Evolutionary conservation across 2,888 invertebrate genomes (phyloP), one percentile per base, ranked within the genome.

Genomic region (Odontocerum albicorne): DNA sequence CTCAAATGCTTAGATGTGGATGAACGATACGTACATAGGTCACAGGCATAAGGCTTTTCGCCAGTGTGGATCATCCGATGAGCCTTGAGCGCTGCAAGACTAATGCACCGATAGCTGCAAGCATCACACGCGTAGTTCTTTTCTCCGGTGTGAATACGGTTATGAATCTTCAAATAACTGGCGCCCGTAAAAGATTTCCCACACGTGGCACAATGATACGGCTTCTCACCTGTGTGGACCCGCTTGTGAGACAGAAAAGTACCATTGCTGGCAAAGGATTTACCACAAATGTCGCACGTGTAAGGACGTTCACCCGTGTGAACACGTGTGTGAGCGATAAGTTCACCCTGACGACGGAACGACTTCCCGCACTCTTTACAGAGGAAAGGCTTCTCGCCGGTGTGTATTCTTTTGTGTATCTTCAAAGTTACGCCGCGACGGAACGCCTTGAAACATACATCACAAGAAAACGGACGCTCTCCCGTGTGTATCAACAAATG

Each of bases 341-440:
- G 22, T 22, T 40, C 33, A 8, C 42, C 47, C 2, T 32, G 16
- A 1, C 40, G 39, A n/a, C 69, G 59, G 57, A 72, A 77, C 21
- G 63, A 65, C 56, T 71, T 72, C 0, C 68, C 67, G 45, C 77
- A 77, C 2, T 64, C 27, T 0, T 69, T 66, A 58, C 77, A 77
- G 10, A 65, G 62, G 51, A 64, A 66, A 0, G 74, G 72, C 2
- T 66, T 64, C 51, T 71, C 70, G 49, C 70, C 71, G 1, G 74
- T 73, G 63, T 77, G 77, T 0, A 63, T 45, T 1, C 45, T 16
- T 7, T 38, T 46, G 22, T 53, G 53, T 7, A 32, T 39, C 13
- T 46, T 46, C 4, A 53, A 21, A 6, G 45, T 46, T 4, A 32
- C 38, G 12, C 20, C 39, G 7, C 39, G 31, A 2, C 46, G 21